Evolutionary conservation across 2,113 vertebrate species (phyloP), one percentile per base, ranked within the genome.

Genomic region (Gila orcuttii): DNA sequence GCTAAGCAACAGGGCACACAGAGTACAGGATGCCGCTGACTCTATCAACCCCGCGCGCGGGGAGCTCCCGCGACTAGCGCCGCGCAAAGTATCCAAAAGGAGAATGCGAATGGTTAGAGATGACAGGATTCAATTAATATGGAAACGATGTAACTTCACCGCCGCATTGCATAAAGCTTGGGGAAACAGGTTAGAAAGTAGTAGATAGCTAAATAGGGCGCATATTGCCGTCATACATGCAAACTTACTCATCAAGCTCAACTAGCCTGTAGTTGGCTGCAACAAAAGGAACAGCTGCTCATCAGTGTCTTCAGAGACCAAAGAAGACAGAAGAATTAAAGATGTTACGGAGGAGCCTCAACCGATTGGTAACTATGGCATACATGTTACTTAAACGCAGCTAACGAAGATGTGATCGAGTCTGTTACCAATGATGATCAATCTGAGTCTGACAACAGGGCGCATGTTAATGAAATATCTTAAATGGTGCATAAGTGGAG

Each of bases 321-420:
- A 85, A 92, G 85, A 90, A 87, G 83, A 91, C 33, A 82, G 73
- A 66, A 13, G 62, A 74, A 73, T 59, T 80, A 87, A 93, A 90
- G 89, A 96, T 96, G 94, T 89, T 95, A 11, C 93, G 95, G 84
- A 95, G 94, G 86, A 90, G 92, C 82, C 90, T 95, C 19, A 95
- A 92, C 83, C 92, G 88, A 62, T 85, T 93, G 94, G 95, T 96
- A 42, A 42, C 42, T 42, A 90, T 75, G 52, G 13, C 50, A 31
- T 73, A 55, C 25, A n/a, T 2, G 6, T 69, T 69, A 55, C 45
- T 69, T 31, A 82, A 36, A 50, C 9, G 21, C 19, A 21, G 28
- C 52, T 39, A 10, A 31, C 7, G 39, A 64, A 28, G 13, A 69
- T 62, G 21, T 79, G 19, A 12, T 36, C 2, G 19, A 62, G 55